Conservation (phyloP, 2,888 invertebrate species). For the Aphidoletes aphidimyza region DNA sequence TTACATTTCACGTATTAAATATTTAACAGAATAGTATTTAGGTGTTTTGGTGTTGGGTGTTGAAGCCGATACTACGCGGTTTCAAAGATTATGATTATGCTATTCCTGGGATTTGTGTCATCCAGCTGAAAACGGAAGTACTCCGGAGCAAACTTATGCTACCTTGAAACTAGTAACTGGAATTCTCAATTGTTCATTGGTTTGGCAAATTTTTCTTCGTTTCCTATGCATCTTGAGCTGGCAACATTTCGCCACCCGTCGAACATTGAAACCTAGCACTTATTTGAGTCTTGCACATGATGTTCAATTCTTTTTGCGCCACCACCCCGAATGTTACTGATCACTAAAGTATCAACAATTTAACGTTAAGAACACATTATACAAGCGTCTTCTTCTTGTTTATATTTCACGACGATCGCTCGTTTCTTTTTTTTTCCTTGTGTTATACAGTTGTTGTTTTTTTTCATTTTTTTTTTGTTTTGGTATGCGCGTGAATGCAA, state of each 20-base stretch:
- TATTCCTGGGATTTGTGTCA: background rate
- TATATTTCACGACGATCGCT: background rate
- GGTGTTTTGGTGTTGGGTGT: no score
- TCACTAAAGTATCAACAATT: slow-evolving; percentile 42
- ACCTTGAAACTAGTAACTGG: no score
- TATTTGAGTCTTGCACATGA: background rate
- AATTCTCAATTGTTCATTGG: no score
- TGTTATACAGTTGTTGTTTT: no score
- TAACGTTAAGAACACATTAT: slow-evolving; percentile 46
- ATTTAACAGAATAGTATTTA: no score
- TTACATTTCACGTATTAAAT: slow-evolving; percentile 37
- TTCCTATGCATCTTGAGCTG: no score
- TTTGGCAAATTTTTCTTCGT: no score
- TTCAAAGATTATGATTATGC: background rate
- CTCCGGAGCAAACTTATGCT: no score
- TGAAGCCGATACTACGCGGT: slow-evolving; percentile 15
- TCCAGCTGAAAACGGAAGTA: no score
- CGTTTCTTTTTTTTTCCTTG: background rate
- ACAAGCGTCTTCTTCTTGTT: slow-evolving; percentile 35
- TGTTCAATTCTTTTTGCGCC: background rate
- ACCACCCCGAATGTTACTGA: background rate
- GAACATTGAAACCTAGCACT: background rate
- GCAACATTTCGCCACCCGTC: no score
- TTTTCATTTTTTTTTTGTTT: no score
- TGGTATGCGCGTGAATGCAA: background rate